Percentiles rank a stretch among this genome's conserved stretches.
Evolutionary conservation across 2,113 vertebrate genomes (phyloP).

Genomic region (Motacilla tschutschensis): DNA sequence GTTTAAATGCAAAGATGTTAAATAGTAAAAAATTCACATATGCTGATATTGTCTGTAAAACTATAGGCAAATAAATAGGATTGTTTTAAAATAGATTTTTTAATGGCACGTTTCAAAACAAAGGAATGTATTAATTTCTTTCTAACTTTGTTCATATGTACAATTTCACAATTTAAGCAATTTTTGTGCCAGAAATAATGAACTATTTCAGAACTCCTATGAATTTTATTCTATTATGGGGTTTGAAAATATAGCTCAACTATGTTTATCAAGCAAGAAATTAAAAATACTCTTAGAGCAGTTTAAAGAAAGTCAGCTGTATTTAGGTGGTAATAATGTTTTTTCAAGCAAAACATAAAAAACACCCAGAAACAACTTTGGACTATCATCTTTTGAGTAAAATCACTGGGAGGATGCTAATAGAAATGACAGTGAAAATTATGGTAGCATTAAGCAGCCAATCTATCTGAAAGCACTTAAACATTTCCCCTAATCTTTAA

Average conservation of each 20-base stretch:
- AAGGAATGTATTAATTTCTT: not conserved
- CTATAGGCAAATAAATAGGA: accelerated
- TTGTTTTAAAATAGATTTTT: not conserved
- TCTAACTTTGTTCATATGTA: not conserved
- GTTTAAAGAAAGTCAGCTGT: not conserved
- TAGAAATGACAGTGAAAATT: not conserved
- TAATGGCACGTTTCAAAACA: not conserved
- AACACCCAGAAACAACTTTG: not conserved
- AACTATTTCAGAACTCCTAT: not conserved
- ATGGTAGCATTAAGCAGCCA: not conserved
- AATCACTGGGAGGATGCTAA: not conserved
- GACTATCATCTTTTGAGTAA: not conserved
- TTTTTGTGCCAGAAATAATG: not conserved
- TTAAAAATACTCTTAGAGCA: not conserved
- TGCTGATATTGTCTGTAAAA: not conserved
- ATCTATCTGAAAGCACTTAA: not conserved
- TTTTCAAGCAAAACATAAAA: not conserved
- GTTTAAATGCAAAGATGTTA: not conserved
- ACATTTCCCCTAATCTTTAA: not conserved
- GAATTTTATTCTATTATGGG: not conserved
- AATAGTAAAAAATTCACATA: not conserved
- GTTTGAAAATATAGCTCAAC: not conserved
- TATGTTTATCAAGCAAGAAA: not conserved
- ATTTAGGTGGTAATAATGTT: not conserved
- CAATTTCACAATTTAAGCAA: not conserved